Percentiles rank a stretch among this genome's conserved stretches.
phyloP scores from a whole-genome alignment of 2,888 invertebrate species.

The Plagodis dolabraria region DNA sequence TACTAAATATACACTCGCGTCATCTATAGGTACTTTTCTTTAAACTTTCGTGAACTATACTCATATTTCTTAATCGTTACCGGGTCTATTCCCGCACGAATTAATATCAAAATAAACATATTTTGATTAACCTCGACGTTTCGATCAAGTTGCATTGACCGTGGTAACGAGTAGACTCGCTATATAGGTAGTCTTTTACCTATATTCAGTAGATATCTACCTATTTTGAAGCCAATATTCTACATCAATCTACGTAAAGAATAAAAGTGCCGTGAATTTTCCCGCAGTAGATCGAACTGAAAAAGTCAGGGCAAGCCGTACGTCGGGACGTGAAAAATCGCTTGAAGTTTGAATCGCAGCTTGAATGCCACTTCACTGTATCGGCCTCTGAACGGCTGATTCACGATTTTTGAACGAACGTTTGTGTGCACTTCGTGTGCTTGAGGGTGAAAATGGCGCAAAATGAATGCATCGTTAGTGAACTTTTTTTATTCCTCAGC shows the following conservation, averaged over 20 bases:
- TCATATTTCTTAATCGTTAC: too few relatives aligned
- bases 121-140: too few relatives aligned
- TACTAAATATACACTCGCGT: too few relatives aligned
- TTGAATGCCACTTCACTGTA: constrained; percentile 33
- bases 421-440: constrained; percentile 12
- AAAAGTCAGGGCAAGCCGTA: constrained; percentile 25
- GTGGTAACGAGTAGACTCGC: too few relatives aligned
- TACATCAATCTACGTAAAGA: constrained; percentile 6
- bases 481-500: neutral
- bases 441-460: constrained; percentile 1
- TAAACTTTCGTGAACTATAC: too few relatives aligned
- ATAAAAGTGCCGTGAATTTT: constrained; percentile 12
- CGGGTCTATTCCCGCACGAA: too few relatives aligned
- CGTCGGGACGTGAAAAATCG: neutral
- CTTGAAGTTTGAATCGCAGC: constrained; percentile 32
- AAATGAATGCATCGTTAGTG: neutral
- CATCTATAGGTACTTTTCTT: too few relatives aligned
- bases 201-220: neutral
- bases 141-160: too few relatives aligned
- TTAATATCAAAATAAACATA: too few relatives aligned
- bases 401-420: constrained; percentile 36
- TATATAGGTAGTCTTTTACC: too few relatives aligned
- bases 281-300: constrained; percentile 37
- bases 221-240: constrained; percentile 2
- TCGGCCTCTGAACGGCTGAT: constrained; percentile 34